Base-by-base conservation (phyloP, 2,888 invertebrate species). In the Rambutsinella grinnellia region DNA sequence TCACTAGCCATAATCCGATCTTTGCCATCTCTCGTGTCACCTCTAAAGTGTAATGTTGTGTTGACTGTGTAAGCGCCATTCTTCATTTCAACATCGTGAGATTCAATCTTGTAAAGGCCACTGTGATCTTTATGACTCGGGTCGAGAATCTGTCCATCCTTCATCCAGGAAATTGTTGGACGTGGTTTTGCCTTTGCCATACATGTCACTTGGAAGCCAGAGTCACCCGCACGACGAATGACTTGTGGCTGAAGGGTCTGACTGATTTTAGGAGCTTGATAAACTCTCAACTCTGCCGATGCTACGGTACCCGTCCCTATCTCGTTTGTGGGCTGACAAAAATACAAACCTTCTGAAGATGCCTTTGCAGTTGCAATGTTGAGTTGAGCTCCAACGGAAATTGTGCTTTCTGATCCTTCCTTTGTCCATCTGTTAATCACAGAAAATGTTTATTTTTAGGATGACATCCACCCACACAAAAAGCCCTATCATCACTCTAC, bases 281-380 rank as follows among this genome's bases (percentile, higher is more conserved):
- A 92, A 0, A 96, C 96, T 86, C 94, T 93, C 26, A 96, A 89
- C 36, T 91, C 91, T 51, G 95, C 94, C 0, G 93, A 93, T 0
- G 94, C 94, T 82, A 93, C 89, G 81, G 94, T 93, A 0, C 96
- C 95, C 81, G 92, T 93, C 1, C 96, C 96, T 81, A 95, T 89
- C 86, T 94, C 95, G 86, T 96, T 96, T 66, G 92, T 93, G 0
- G 96, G 95, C 85, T 95, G 94, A 85, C 96, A 96, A 85, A 93
- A 93, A 87, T 96, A 96, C 54, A 92, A 91, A 2, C 96, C 96
- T 87, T 96, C 95, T 85, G 93, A 94, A 53, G 92, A 92, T 47
- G 95, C 89, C 85, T 94, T 93, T 0, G 94, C 95, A 76, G 93
- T 93, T 0, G 93, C 91, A 84, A 96, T 95, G 47, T 94, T 93